These are phyloP conservation scores for Danio kyathit DNA, from an alignment of 2,797 vertebrate genomes.

Conservation along the genomic window DNA sequence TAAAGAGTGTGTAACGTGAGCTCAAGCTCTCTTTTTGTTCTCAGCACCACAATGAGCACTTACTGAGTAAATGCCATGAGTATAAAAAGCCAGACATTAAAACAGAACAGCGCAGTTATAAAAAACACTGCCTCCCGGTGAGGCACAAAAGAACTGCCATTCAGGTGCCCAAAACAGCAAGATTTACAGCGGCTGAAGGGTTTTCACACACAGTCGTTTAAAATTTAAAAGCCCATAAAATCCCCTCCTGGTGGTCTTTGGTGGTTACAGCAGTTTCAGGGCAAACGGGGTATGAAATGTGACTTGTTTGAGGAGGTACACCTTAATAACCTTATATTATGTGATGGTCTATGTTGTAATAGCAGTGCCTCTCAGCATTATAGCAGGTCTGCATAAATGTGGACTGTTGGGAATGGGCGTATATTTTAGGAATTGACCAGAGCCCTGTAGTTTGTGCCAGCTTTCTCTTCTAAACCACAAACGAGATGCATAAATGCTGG, in stretches of 20 bases:
- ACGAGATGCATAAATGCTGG: constrained; percentile 18
- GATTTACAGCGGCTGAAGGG: constrained; percentile 13
- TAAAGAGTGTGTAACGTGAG: constrained; percentile 52
- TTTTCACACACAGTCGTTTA: constrained; percentile 1
- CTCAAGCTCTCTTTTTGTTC: constrained; percentile 39
- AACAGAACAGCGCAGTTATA: constrained; percentile 66
- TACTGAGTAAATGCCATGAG: constrained; percentile 63
- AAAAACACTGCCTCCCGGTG: constrained; percentile 67
- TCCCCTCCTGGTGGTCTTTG: constrained; percentile 6
- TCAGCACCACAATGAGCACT: constrained; percentile 58
- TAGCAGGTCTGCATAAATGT: not conserved
- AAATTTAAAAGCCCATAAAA: not conserved
- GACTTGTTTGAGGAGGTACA: not conserved
- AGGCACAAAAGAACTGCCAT: constrained; percentile 21
- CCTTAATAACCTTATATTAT: not conserved
- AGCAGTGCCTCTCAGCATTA: not conserved
- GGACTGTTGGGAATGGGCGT: constrained; percentile 1
- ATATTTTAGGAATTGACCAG: constrained; percentile 2
- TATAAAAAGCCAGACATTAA: constrained; percentile 50
- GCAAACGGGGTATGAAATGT: not conserved
- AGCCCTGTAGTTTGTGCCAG: constrained; percentile 23
- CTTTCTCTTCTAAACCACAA: constrained; percentile 35
- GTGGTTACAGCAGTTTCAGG: not conserved
- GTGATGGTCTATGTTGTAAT: not conserved
- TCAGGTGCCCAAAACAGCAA: not conserved